Conservation (phyloP, 2,888 invertebrate species). For the Celastrina argiolus region DNA sequence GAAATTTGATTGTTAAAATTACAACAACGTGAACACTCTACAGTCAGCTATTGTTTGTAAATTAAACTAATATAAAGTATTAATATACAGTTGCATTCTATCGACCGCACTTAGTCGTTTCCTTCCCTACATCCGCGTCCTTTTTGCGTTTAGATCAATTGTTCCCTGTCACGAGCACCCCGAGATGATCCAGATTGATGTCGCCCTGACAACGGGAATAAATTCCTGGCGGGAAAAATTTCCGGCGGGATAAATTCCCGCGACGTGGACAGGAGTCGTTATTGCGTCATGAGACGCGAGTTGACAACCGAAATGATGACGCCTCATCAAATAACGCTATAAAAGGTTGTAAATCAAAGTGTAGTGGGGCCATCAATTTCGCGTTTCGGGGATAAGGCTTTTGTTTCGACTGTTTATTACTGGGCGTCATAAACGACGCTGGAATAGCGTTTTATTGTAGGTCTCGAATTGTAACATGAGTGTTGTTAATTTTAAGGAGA, state of each 20-base stretch:
- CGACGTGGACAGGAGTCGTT: neutral
- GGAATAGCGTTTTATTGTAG: too few relatives aligned
- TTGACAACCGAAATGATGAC: neutral
- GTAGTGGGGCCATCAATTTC: slow-evolving; percentile 1
- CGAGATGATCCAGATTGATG: slow-evolving; percentile 16
- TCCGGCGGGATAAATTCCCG: neutral
- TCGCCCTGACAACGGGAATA: neutral
- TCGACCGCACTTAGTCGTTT: neutral
- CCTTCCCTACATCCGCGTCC: neutral
- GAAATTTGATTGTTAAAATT: too few relatives aligned
- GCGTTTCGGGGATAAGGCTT: neutral
- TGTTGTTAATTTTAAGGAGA: too few relatives aligned
- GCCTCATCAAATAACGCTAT: neutral
- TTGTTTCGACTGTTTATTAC: neutral
- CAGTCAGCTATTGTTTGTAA: too few relatives aligned
- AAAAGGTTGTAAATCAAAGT: neutral
- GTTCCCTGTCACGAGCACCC: slow-evolving; percentile 16
- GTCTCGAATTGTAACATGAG: too few relatives aligned
- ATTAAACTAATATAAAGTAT: neutral
- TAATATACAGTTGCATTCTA: neutral
- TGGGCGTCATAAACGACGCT: neutral
- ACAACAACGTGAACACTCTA: too few relatives aligned
- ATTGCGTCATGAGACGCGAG: neutral
- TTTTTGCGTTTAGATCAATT: slow-evolving; percentile 20
- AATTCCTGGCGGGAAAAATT: neutral